Conservation (phyloP, 1,140 invertebrate species). For the Charaxes varanes region DNA sequence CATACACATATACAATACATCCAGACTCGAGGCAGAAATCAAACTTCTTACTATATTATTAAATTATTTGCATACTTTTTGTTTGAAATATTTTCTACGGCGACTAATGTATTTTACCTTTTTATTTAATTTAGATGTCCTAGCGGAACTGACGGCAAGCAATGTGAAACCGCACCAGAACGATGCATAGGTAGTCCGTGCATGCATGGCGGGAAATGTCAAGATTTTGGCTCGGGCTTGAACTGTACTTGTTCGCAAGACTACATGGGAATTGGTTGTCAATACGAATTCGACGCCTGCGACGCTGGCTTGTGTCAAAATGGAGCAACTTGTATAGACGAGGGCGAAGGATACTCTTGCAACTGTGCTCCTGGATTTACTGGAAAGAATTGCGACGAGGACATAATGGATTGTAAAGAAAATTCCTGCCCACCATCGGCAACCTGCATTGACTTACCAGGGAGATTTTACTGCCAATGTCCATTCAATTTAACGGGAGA, state of each 20-base stretch:
- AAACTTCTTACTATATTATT: no score
- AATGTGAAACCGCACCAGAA: conserved; percentile 96
- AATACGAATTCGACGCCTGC: conserved; percentile 95
- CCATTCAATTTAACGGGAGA: conserved; percentile 97
- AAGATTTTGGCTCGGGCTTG: conserved; percentile 95
- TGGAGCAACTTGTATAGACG: conserved; percentile 91
- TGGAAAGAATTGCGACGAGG: conserved; percentile 93
- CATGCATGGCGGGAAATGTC: conserved; percentile 94
- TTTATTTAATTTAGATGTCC: conserved; percentile 78
- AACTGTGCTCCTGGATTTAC: conserved; percentile 89
- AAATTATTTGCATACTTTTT: no score
- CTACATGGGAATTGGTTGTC: conserved; percentile 91
- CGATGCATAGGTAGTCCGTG: conserved; percentile 96
- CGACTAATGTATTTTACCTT: no score
- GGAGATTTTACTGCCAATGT: conserved; percentile 95
- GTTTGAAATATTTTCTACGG: no score
- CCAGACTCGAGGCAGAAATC: no score
- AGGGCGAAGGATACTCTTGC: conserved; percentile 89
- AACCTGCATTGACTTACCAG: conserved; percentile 94
- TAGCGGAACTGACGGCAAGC: conserved; percentile 94
- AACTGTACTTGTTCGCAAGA: conserved; percentile 94
- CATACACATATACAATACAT: no score
- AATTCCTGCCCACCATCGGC: conserved; percentile 96
- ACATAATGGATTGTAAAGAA: conserved; percentile 94
- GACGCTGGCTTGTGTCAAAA: conserved; percentile 92